Evolutionary conservation across 2,797 vertebrate genomes (phyloP).

Genomic region (Pelobates cultripes): DNA sequence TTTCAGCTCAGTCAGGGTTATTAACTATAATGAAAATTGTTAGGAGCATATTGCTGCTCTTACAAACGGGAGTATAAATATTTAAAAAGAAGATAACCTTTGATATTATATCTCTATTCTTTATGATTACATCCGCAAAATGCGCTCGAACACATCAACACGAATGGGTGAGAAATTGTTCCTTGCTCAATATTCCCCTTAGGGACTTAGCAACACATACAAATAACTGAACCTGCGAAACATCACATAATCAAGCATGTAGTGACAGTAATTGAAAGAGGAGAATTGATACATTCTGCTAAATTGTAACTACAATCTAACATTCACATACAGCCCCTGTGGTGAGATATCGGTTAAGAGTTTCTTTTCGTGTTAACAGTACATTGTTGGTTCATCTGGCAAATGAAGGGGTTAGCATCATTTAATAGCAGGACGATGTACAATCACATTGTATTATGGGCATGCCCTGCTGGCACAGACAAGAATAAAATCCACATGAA

Average conservation of each 20-base stretch:
- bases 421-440: constrained; percentile 23
- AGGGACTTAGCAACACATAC: background rate
- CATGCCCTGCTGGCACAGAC: background rate
- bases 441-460: constrained; percentile 11
- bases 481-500: no score
- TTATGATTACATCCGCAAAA: no score
- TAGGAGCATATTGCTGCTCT: no score
- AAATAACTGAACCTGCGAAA: background rate
- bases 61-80: no score
- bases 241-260: background rate
- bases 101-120: no score
- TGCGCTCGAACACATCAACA: background rate
- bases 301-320: constrained; percentile 8
- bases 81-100: no score
- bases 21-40: no score
- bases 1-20: no score
- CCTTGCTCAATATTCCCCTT: background rate
- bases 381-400: constrained; percentile 17
- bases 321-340: background rate
- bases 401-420: constrained; percentile 24
- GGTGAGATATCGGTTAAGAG: background rate
- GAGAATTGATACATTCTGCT: background rate
- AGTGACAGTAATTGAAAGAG: background rate
- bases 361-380: constrained; percentile 5
- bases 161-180: background rate